Evolutionary conservation across 2,888 invertebrate genomes (phyloP), one percentile per base, ranked within the genome.

Genomic region (Morpho helenor): DNA sequence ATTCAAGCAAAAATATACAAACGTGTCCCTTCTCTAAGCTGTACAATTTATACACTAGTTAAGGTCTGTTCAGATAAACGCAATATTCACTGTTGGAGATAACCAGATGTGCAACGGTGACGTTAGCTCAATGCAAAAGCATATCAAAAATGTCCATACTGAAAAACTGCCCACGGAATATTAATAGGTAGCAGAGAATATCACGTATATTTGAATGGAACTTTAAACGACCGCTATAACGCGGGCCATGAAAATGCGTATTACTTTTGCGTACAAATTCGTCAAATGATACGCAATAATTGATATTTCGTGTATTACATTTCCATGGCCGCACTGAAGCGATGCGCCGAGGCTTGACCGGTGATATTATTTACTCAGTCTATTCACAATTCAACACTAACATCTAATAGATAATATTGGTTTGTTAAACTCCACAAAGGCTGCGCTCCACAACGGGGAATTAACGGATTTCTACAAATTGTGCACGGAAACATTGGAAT

Each of bases 1-100:
- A 74, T 75, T 76, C 79, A 82, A 87, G 84, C 88, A 82, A 86
- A 86, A 87, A 87, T 87, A 88, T 87, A 88, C 87, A 88, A 81
- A 84, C 80, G 84, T 83, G 71, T 74, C 72, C 31, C 22, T 52
- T 50, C 70, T 70, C 80, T 82, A 83, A 80, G 81, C 87, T 88
- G 88, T 87, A 87, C 87, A 88, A 82, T 86, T 87, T 87, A 75
- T 84, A 87, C 87, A 87, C 74, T 75, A 76, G 42, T 23, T 42
- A 8, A 67, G 74, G 69, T 75, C 31, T 31, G 3, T 31, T 31
- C 31, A 31, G 31, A 31, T 31, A 31, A 31, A 31, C 31, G 31
- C 3, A 31, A 31, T 31, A 31, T 31, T 31, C 31, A 31, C 31
- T 31, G 31, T 31, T 31, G 31, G 31, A 2, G 31, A 31, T 31